phyloP scores from a whole-genome alignment of 2,888 invertebrate species.

The Eilema depressum region DNA sequence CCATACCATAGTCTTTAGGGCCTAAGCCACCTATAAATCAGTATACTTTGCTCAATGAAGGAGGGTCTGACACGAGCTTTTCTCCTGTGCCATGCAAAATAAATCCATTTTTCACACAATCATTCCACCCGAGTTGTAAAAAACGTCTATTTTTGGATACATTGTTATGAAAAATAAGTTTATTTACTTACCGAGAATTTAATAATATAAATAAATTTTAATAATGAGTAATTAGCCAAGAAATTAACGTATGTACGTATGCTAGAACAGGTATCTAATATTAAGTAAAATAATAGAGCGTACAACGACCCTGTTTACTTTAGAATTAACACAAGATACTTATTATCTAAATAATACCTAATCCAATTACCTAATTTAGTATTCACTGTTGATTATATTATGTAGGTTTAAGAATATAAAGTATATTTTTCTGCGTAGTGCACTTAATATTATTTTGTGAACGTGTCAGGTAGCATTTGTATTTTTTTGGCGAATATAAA shows the following conservation, averaged over 20 bases:
- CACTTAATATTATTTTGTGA: not conserved
- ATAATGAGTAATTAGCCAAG: not conserved
- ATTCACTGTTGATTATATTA: not conserved
- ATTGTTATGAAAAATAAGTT: not conserved
- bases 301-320: constrained; percentile 4
- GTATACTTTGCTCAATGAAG: no score
- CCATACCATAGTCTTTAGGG: no score
- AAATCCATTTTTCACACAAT: no score
- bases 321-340: not conserved
- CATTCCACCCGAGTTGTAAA: no score
- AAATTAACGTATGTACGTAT: not conserved
- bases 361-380: not conserved
- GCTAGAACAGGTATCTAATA: not conserved
- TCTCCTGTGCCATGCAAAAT: no score
- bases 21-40: no score
- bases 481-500: no score
- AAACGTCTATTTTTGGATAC: no score
- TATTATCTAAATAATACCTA: constrained; percentile 3
- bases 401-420: not conserved
- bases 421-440: not conserved
- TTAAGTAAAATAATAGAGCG: not conserved
- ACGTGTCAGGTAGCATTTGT: no score
- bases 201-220: not conserved
- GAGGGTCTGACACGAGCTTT: no score
- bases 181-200: not conserved